Evolutionary conservation across 2,888 invertebrate genomes (phyloP), one percentile per base, ranked within the genome.

Genomic region (Orthonychiurus folsomi): DNA sequence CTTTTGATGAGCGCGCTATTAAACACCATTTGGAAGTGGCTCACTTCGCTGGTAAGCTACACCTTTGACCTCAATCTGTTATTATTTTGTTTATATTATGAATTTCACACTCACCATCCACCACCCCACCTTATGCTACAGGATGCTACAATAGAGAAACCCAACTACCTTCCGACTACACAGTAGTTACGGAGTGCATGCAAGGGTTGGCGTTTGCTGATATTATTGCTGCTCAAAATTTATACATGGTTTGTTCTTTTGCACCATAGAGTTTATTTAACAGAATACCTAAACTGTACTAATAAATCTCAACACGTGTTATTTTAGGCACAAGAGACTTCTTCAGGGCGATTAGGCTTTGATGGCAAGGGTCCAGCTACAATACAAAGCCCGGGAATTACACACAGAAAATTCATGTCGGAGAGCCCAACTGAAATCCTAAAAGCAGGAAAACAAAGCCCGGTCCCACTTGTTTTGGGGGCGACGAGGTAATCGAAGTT

Each of bases 401-500:
- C 24, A n/a, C 12, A 58, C 20, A 12, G 2, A 1, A 26, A 50
- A 20, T 65, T 62, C 21, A 54, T 67, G 20, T 5, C 21, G 0
- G 59, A 61, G n/a, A 53, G 59, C 3, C 67, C 67, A 20, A 18
- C 20, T 1, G 59, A 67, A 25, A 67, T 65, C 52, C 26, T 67
- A 26, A 62, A 61, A 50, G 27, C 56, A 15, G 21, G 37, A n/a
- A 18, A 47, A 18, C 65, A 65, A 56, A 63, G 20, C 47, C 55
- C 62, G 53, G 67, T 64, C 25, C 62, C 65, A 1, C 52, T 67
- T 18, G 65, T 67, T 55, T 63, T 67, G 63, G 67, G 37, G 15
- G 37, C 37, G 5, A 37, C 37, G 15, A 37, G n/a, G n/a, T n/a
- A n/a, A n/a, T n/a, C n/a, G n/a, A n/a, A n/a, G n/a, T n/a, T n/a